Evolutionary conservation across 2,888 invertebrate genomes (phyloP), one percentile per base, ranked within the genome.

Genomic region (Pantelozetes paolii): DNA sequence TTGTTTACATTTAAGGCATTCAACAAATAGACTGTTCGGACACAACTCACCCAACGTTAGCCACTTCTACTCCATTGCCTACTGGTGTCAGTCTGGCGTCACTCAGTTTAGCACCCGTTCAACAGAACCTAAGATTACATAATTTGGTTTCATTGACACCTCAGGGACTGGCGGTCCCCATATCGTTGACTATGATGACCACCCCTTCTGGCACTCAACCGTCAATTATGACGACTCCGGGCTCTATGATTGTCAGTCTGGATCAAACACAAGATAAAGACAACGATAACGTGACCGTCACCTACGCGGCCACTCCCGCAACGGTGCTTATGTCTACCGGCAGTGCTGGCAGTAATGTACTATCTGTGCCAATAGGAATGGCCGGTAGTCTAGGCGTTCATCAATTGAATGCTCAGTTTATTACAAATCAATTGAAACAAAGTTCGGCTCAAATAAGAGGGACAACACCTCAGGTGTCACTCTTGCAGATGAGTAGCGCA

Each of bases 101-200:
- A 28, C 45, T 73, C 15, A 69, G 48, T 30, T 67, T 73, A 67
- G 73, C 67, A 1, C 50, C 42, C 18, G 48, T 40, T 36, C 67
- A 67, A 13, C 71, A 72, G 18, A 74, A 74, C 23, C 50, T 74
- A 6, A 48, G 71, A 11, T 50, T 74, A 13, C 71, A 64, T 67
- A 71, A 71, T 26, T 72, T 71, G 23, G 74, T 74, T 20, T 71
- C 74, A 5, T 26, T 74, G 20, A 62, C 74, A 64, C 50, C 69
- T 18, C 71, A 72, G 23, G 62, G 62, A 9, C 42, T 74, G 28
- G 50, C 74, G 6, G 64, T 74, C n/a, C 74, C 74, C 18, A 74
- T 74, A 32, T 74, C 74, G 18, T 54, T 74, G 32, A 71, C 71
- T 23, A 73, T 73, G 73, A 69, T 71, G 71, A 20, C 71, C 9